Conservation (phyloP, 2,797 vertebrate genomes). For the Spheniscus humboldti region DNA sequence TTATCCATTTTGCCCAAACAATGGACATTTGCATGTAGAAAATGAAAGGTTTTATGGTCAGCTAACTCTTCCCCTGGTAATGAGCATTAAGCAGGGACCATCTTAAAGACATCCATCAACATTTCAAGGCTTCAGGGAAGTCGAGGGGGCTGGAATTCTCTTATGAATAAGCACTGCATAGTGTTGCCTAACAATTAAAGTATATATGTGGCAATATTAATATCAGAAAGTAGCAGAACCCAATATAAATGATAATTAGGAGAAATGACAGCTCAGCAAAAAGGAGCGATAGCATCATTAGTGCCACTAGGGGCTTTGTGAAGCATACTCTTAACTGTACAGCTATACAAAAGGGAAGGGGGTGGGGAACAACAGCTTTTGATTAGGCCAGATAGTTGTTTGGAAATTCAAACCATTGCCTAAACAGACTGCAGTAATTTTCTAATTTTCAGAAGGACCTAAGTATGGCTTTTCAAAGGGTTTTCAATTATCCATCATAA, state of each 20-base stretch:
- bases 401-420: not conserved
- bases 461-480: not conserved
- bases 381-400: not conserved
- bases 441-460: not conserved
- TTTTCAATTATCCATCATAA: not conserved
- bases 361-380: not conserved
- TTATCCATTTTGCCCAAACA: slow-evolving; percentile 41
- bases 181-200: slow-evolving; percentile 53
- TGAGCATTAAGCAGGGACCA: not conserved
- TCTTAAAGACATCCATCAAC: slow-evolving; percentile 35
- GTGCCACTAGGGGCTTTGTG: slow-evolving; percentile 49
- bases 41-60: slow-evolving; percentile 22
- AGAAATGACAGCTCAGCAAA: slow-evolving; percentile 61
- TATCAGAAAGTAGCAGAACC: slow-evolving; percentile 35
- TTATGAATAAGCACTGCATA: not conserved
- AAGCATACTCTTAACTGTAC: not conserved
- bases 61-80: slow-evolving; percentile 7
- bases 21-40: not conserved
- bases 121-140: slow-evolving; percentile 17
- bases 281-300: slow-evolving; percentile 60
- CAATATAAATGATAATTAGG: slow-evolving; percentile 69
- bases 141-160: slow-evolving; percentile 1
- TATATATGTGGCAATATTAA: slow-evolving; percentile 39
- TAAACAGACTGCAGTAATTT: not conserved
- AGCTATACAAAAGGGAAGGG: not conserved